Conservation (phyloP, 2,797 vertebrate species). For the Loriculus beryllinus region DNA sequence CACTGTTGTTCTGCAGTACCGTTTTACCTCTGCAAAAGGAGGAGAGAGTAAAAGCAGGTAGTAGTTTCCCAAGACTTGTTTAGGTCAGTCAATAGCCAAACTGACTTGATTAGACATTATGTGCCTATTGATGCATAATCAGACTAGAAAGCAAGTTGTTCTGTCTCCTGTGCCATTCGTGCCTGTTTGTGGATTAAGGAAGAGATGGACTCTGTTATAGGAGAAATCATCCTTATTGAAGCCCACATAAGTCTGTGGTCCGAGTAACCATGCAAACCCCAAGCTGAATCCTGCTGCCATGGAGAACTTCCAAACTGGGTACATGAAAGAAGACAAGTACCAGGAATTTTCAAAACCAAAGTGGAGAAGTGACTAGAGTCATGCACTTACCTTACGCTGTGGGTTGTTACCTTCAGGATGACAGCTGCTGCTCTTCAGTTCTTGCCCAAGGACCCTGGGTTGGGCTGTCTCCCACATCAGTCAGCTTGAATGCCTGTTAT, state of each 20-base stretch:
- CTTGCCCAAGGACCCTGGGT: fast-evolving
- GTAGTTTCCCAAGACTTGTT: background rate
- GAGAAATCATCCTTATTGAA: background rate
- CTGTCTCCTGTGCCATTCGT: background rate
- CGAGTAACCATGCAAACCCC: background rate
- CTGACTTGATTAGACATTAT: background rate
- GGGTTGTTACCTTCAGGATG: background rate
- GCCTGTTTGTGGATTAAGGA: background rate
- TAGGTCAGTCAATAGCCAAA: background rate
- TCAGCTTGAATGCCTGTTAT: background rate
- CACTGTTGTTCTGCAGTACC: background rate
- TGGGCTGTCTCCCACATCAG: background rate
- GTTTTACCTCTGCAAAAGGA: background rate
- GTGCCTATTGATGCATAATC: background rate
- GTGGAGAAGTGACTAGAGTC: background rate
- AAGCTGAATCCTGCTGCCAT: background rate
- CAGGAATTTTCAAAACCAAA: background rate
- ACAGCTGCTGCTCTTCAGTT: background rate
- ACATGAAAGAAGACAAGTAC: background rate
- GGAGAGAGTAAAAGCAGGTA: background rate
- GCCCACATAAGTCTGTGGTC: background rate
- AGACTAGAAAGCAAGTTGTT: background rate
- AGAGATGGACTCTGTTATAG: background rate
- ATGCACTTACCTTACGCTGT: background rate
- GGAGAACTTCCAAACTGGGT: background rate